Conservation (phyloP, 2,797 vertebrate genomes). For the Parauchenoglanis ngamensis region DNA sequence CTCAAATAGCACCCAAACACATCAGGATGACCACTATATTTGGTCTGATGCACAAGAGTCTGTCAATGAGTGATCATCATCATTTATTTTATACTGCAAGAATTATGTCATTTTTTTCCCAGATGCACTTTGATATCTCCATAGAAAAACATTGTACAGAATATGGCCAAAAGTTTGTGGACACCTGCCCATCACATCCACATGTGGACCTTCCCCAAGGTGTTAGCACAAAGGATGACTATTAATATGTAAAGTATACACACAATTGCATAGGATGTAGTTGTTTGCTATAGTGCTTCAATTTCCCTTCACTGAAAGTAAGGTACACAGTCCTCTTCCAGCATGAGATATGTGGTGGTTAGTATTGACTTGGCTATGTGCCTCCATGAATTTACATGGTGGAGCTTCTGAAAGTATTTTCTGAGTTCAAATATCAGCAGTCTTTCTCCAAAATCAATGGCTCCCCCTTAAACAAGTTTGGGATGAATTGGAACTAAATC, state of each 20-base stretch:
- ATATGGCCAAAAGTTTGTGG: neutral
- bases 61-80: neutral
- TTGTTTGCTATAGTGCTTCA: neutral
- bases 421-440: too few relatives aligned
- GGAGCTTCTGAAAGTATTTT: too few relatives aligned
- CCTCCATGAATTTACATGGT: too few relatives aligned
- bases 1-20: conserved; percentile 9
- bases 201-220: neutral
- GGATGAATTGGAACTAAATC: neutral
- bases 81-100: neutral
- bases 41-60: neutral
- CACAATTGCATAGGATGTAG: neutral
- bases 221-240: neutral
- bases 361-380: too few relatives aligned
- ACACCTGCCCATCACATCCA: neutral
- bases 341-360: neutral
- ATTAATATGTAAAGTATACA: neutral
- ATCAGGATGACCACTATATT: neutral
- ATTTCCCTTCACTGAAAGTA: neutral
- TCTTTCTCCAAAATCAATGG: too few relatives aligned
- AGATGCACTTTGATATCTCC: neutral
- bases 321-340: neutral
- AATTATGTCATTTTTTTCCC: neutral
- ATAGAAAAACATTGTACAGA: neutral
- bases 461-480: too few relatives aligned